These are phyloP conservation scores for Drosophila jambulina DNA, from an alignment of 1,140 invertebrate species.

Conservation along the genomic window DNA sequence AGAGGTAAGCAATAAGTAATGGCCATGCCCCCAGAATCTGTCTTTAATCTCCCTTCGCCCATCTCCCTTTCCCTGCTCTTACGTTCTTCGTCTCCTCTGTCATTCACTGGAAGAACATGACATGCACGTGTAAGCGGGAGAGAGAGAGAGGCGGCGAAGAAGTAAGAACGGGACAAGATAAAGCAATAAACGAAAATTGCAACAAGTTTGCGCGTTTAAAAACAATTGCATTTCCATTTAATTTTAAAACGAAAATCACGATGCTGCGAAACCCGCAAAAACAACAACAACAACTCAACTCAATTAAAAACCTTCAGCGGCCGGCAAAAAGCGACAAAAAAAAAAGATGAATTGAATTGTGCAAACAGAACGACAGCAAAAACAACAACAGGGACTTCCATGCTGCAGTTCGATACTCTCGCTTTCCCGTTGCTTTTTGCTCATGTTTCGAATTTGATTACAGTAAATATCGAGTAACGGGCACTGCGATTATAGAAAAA, in stretches of 20 bases:
- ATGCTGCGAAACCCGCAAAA: constrained; percentile 33
- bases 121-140: neutral
- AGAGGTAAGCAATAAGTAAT: constrained; percentile 28
- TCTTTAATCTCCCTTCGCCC: constrained; percentile 3
- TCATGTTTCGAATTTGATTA: constrained; percentile 28
- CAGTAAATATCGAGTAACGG: constrained; percentile 33
- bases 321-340: constrained; percentile 46
- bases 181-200: constrained; percentile 82
- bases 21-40: neutral
- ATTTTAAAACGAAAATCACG: constrained; percentile 70
- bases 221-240: constrained; percentile 80
- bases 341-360: constrained; percentile 51
- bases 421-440: constrained; percentile 30
- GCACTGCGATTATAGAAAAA: constrained; percentile 1
- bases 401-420: constrained; percentile 30
- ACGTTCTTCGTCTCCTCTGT: neutral
- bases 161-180: constrained; percentile 60
- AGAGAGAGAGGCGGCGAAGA: neutral
- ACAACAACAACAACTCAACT: constrained; percentile 58
- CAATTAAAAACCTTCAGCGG: constrained; percentile 73
- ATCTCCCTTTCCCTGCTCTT: constrained; percentile 1
- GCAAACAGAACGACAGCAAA: constrained; percentile 41
- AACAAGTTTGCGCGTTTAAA: constrained; percentile 72
- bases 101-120: constrained; percentile 27
- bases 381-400: constrained; percentile 41